Percentiles rank a stretch among this genome's conserved stretches.
Conservation (phyloP, 1,140 invertebrate genomes). For the Lineus longissimus region DNA sequence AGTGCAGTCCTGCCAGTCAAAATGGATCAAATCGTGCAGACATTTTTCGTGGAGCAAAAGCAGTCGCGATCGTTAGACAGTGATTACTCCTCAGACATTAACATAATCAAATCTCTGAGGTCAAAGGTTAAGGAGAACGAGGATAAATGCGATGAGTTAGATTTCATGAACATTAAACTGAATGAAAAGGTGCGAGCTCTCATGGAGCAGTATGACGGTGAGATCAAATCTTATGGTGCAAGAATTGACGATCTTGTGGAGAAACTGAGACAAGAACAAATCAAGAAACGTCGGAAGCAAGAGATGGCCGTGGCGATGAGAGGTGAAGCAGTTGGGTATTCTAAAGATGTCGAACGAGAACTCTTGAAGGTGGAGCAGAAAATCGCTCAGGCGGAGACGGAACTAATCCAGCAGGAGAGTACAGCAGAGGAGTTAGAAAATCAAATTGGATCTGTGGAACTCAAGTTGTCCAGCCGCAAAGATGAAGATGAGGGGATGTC, state of each 20-base stretch:
- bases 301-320: neutral
- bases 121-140: neutral
- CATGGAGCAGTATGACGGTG: neutral
- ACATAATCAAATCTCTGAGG: neutral
- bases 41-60: neutral
- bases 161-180: neutral
- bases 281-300: neutral
- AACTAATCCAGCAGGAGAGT: neutral
- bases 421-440: neutral
- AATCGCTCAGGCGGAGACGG: neutral
- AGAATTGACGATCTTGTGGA: neutral
- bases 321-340: neutral
- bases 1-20: neutral
- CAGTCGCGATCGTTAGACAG: neutral
- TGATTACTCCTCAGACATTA: neutral
- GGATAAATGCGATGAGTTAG: slow-evolving; percentile 5
- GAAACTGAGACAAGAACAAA: neutral
- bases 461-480: neutral
- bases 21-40: neutral
- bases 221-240: neutral
- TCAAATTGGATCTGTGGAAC: neutral
- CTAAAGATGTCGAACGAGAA: neutral
- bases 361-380: neutral
- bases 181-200: neutral
- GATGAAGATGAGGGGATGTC: neutral